Evolutionary conservation across 2,888 invertebrate species (phyloP).

Genomic region (Drosophila ezoana): DNA sequence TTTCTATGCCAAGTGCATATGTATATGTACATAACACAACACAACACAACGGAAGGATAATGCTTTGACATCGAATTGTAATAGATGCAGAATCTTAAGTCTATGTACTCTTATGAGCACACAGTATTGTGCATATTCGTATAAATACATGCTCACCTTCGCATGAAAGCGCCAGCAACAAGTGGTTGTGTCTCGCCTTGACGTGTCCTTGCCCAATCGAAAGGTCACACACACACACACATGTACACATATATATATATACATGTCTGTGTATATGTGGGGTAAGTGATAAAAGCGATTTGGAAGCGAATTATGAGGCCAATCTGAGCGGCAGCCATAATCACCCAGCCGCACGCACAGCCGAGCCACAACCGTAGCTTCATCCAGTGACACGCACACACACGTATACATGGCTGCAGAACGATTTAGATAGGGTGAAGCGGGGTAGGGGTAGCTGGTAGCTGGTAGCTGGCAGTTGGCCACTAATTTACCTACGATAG

Average conservation of each 20-base stretch:
- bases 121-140: not conserved
- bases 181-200: slow-evolving; percentile 34
- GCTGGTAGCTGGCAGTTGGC: slow-evolving; percentile 58
- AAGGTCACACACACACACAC: slow-evolving; percentile 4
- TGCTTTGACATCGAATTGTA: not conserved
- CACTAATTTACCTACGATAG: slow-evolving; percentile 71
- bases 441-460: slow-evolving; percentile 41
- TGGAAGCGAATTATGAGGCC: slow-evolving; percentile 47
- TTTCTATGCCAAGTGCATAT: too few species aligned
- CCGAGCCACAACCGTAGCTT: slow-evolving; percentile 5
- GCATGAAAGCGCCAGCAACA: slow-evolving; percentile 35
- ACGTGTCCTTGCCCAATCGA: slow-evolving; percentile 43
- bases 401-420: slow-evolving; percentile 3
- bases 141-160: not conserved
- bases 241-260: not conserved
- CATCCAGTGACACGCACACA: slow-evolving; percentile 10
- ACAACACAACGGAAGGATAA: too few species aligned
- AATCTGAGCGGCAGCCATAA: slow-evolving; percentile 42
- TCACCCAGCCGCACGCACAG: slow-evolving; percentile 50
- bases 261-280: slow-evolving; percentile 1
- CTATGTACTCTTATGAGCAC: not conserved
- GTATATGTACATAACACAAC: not conserved
- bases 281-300: slow-evolving; percentile 53
- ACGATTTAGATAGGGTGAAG: slow-evolving; percentile 20
- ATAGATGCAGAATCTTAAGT: not conserved